Evolutionary conservation across 2,888 invertebrate genomes (phyloP).

Genomic region (Malthinus flaveolus): DNA sequence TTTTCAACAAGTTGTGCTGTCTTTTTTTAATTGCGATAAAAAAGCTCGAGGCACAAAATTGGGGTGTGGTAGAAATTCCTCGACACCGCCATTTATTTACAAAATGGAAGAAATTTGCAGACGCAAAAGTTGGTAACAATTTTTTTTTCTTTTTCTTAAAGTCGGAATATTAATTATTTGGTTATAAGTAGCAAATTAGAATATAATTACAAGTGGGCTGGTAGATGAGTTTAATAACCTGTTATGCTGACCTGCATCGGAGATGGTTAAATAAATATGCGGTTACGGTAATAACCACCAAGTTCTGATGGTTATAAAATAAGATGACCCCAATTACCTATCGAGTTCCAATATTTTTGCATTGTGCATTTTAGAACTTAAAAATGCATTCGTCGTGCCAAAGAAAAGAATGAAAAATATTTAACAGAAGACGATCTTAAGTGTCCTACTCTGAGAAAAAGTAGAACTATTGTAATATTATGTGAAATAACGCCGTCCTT

Average conservation of each 20-base stretch:
- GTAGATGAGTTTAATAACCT: constrained; percentile 26
- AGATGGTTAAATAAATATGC: constrained; percentile 15
- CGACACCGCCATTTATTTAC: neutral
- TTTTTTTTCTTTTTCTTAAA: neutral
- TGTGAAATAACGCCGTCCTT: no score
- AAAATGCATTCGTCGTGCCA: no score
- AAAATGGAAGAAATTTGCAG: neutral
- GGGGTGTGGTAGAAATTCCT: constrained; percentile 30
- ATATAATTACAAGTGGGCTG: constrained; percentile 12
- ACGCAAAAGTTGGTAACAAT: neutral
- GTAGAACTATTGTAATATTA: no score
- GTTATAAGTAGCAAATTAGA: constrained; percentile 2
- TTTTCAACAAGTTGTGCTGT: constrained; percentile 21
- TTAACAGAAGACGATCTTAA: neutral
- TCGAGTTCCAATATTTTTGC: neutral
- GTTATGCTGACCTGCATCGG: constrained; percentile 28
- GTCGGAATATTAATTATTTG: neutral
- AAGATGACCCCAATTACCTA: constrained; percentile 6
- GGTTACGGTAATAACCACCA: constrained; percentile 9
- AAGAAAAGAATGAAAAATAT: neutral
- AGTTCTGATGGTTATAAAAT: constrained; percentile 7
- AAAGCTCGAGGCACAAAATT: constrained; percentile 12
- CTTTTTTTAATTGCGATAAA: constrained; percentile 20
- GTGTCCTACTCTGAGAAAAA: no score
- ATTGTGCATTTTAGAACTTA: neutral